A percentile compares a stretch with the other conserved stretches of the same genome.
Conservation (phyloP, 2,888 invertebrate species). For the Diploptera punctata region DNA sequence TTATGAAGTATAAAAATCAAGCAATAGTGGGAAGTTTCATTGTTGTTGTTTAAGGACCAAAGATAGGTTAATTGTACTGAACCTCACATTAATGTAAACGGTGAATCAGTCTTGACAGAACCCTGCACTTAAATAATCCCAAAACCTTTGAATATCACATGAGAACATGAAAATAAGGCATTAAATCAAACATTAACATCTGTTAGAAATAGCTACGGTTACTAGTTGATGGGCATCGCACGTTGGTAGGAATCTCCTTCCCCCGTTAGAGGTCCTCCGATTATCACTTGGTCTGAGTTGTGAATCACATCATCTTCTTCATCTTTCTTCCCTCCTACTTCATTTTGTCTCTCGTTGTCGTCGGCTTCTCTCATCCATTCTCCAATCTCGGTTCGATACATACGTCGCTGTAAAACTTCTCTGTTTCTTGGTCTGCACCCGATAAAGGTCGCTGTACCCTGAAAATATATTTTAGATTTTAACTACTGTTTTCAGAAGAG, state of each 20-base stretch:
- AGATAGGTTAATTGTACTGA: too few species aligned
- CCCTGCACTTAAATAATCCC: constrained; percentile 24
- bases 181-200: not conserved
- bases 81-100: not conserved
- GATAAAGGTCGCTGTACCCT: constrained; percentile 71
- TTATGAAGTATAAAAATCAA: too few species aligned
- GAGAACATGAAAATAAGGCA: not conserved
- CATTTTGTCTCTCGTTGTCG: constrained; percentile 55
- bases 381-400: constrained; percentile 77
- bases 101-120: not conserved
- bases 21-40: too few species aligned
- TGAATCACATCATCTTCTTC: constrained; percentile 28
- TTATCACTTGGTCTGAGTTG: constrained; percentile 18
- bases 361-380: constrained; percentile 77
- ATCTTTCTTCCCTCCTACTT: not conserved
- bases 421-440: constrained; percentile 77
- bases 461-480: too few species aligned
- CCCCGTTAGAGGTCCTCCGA: not conserved
- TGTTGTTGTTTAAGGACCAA: too few species aligned
- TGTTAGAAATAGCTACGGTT: not conserved
- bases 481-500: too few species aligned
- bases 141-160: constrained; percentile 9
- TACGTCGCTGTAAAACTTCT: constrained; percentile 76
- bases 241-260: constrained; percentile 25
- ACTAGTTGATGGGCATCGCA: constrained; percentile 12